Base-by-base conservation (phyloP, 2,888 invertebrate species). In the Beris morrisii region DNA sequence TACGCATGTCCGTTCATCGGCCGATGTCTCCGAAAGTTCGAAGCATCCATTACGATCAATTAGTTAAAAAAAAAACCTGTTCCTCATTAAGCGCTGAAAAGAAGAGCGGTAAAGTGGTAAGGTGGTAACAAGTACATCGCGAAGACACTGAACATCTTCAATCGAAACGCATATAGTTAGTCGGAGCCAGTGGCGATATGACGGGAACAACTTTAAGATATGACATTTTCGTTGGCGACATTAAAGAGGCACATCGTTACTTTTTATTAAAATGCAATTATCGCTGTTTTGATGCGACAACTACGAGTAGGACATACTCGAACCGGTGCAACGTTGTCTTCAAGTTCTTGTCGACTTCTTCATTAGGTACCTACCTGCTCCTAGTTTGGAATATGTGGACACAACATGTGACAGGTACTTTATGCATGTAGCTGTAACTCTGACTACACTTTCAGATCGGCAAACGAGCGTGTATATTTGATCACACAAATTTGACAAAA, bases 201-300 rank as follows among this genome's bases (percentile, higher is more conserved):
- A 7, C 30, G 15, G n/a, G 30, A n/a, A 3, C 58, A 48, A 59
- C 65, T 58, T 58, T 52, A 58, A 66, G 43, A 66, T 66, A 66
- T 58, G 58, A 66, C 65, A 65, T 57, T 65, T 57, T 44, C 44
- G 65, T 55, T 57, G 52, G 57, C 43, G 65, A 66, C 65, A 58
- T 66, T 48, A 66, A 45, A 50, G 52, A 38, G 38, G 52, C 65
- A 58, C 43, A 45, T 66, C 65, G 65, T 66, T 66, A 58, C 50
- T 58, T 66, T 66, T 66, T 66, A 66, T 66, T 66, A 66, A 66
- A 66, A 55, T 59, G 65, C 65, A 58, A 66, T 66, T 66, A 58
- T 66, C 65, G 44, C 53, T 12, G 53, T 53, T 59, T 52, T 46
- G 58, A 46, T 48, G n/a, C 58, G 58, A 59, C 58, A 59, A 59